Evolutionary conservation across 2,797 vertebrate species (phyloP), one percentile per base, ranked within the genome.

Genomic region (Acomys russatus): DNA sequence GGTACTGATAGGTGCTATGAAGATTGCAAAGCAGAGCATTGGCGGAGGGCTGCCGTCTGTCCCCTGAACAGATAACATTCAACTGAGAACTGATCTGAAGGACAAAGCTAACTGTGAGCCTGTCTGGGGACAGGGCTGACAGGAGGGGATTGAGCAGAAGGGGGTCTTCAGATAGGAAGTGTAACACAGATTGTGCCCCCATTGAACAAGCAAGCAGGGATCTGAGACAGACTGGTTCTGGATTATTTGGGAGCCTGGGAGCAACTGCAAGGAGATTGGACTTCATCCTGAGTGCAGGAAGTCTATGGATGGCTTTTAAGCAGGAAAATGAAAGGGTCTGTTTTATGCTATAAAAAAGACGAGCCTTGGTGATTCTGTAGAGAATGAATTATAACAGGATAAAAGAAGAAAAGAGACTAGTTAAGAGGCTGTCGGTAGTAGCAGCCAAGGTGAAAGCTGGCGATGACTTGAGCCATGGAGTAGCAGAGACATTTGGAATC

Each of bases 311-410:
- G 3, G 20, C n/a, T 76, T 91, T 91, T 49, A 94, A 93, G 51
- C 74, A 87, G 10, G 78, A 38, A n/a, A 76, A 51, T 68, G 90
- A 86, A 94, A 78, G 56, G 51, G 35, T 76, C 76, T 90, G 59
- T 56, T 91, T 38, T 56, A 4, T 20, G 0, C 38, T 90, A 80
- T n/a, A 30, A 61, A 49, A 59, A 92, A 87, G 79, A 73, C 35
- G 20, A 70, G 0, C 6, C 59, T 44, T 89, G 64, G 63, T 49
- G 8, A 64, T 78, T 94, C 54, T 38, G 1, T 70, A 85, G 68
- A 97, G 51, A 61, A 79, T 87, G 44, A 91, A 91, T 44, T 64
- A 25, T 74, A 59, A 51, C 23, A 51, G 44, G 82, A 14, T 74
- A 78, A 94, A 30, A 44, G 51, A 68, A 76, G 22, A 17, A n/a